Percentiles rank a stretch among this genome's conserved stretches.
These are phyloP conservation scores for Psilanteris sp. DNA, from an alignment of 1,140 invertebrate species.

Conservation along the genomic window DNA sequence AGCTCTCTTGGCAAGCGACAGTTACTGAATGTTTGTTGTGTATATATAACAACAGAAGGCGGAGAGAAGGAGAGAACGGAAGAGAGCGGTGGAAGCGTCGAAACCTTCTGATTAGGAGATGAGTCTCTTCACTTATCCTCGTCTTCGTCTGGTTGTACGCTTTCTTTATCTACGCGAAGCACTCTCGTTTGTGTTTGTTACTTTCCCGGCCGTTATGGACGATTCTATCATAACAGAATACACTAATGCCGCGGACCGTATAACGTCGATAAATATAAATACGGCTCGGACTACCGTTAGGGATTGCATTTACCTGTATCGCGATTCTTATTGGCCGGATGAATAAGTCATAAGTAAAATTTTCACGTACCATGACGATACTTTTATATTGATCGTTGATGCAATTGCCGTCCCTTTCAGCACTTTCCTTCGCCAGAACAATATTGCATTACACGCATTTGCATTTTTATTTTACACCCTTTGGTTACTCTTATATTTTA, in stretches of 20 bases:
- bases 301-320: conserved; percentile 61
- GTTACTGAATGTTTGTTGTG: conserved; percentile 29
- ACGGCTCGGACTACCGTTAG: conserved; percentile 48
- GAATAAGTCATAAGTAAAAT: conserved; percentile 75
- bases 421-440: conserved; percentile 22
- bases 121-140: conserved; percentile 44
- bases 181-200: conserved; percentile 47
- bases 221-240: conserved; percentile 24
- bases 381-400: conserved; percentile 67
- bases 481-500: conserved; percentile 1
- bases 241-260: conserved; percentile 67
- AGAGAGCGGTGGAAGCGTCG: conserved; percentile 20
- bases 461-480: conserved; percentile 43
- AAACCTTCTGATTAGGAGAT: conserved; percentile 46
- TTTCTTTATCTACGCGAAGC: conserved; percentile 30
- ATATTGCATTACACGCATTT: conserved; percentile 43
- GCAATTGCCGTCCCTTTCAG: conserved; percentile 34
- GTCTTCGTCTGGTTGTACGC: conserved; percentile 26
- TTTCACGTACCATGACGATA: conserved; percentile 65
- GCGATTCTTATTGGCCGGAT: conserved; percentile 64
- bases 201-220: conserved; percentile 7
- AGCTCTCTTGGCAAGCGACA: conserved; percentile 66
- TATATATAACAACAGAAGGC: no score
- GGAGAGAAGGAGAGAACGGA: no score
- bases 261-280: conserved; percentile 75